Evolutionary conservation across 2,888 invertebrate genomes (phyloP).

Genomic region (Megaustenia siamemsis): DNA sequence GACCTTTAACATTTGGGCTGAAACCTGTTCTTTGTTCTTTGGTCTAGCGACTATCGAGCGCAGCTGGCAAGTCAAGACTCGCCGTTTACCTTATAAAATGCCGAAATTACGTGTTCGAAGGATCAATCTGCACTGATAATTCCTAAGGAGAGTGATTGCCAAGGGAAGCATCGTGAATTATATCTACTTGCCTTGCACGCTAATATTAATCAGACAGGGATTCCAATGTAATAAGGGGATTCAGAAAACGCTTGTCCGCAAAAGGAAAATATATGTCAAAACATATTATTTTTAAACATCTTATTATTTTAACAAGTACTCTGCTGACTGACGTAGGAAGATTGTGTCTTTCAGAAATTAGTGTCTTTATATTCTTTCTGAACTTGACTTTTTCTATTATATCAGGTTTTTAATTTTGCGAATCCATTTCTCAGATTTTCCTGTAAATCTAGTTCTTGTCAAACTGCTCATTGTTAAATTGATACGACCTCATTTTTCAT

Average conservation of each 20-base stretch:
- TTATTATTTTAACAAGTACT: too few relatives aligned
- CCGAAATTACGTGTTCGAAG: conserved; percentile 37
- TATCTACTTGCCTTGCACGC: conserved; percentile 35
- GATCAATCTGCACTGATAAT: conserved; percentile 33
- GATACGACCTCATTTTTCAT: too few relatives aligned
- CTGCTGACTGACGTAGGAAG: too few relatives aligned
- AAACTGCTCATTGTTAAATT: too few relatives aligned
- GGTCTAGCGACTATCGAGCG: conserved; percentile 26
- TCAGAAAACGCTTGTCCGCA: not conserved
- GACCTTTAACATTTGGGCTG: conserved; percentile 40
- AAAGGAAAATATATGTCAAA: conserved; percentile 10
- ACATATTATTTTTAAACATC: conserved; percentile 20
- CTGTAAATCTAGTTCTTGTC: too few relatives aligned
- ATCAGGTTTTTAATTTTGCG: too few relatives aligned
- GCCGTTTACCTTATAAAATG: conserved; percentile 21
- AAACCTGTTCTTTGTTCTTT: conserved; percentile 39
- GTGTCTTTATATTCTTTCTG: too few relatives aligned
- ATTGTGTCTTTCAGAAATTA: too few relatives aligned
- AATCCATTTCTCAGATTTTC: too few relatives aligned
- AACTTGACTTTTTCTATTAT: too few relatives aligned
- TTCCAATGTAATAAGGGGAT: not conserved
- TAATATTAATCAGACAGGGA: not conserved
- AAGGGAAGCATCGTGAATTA: conserved; percentile 39
- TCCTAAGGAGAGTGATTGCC: not conserved
- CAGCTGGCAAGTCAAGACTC: conserved; percentile 28